Evolutionary conservation across 2,797 vertebrate species (phyloP).

Genomic region (Acanthurus lineatus): DNA sequence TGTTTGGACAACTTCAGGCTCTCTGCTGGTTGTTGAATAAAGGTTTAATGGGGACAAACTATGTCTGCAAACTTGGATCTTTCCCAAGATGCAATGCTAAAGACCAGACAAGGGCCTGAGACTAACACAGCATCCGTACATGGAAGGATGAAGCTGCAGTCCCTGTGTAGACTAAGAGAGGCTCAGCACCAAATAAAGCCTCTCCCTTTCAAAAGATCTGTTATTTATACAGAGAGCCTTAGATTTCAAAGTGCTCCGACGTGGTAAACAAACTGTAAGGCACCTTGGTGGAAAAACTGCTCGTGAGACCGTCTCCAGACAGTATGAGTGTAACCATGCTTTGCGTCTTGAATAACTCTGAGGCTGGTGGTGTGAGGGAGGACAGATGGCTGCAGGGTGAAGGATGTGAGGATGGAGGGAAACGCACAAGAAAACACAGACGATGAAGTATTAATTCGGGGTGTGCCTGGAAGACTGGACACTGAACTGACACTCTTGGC

Average conservation of each 20-base stretch:
- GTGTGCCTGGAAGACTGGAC: constrained; percentile 68
- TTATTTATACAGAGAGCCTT: constrained; percentile 38
- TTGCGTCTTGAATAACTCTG: constrained; percentile 49
- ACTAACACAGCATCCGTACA: constrained; percentile 36
- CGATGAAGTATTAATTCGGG: constrained; percentile 70
- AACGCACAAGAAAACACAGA: constrained; percentile 40
- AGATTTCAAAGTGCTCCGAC: constrained; percentile 24
- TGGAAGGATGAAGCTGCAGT: constrained; percentile 5
- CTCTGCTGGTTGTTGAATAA: constrained; percentile 10
- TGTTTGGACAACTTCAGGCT: constrained; percentile 24
- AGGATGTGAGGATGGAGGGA: constrained; percentile 40
- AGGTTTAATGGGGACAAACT: constrained; percentile 27
- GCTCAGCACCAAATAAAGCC: constrained; percentile 45
- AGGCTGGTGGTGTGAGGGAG: constrained; percentile 28
- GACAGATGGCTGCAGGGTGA: constrained; percentile 41
- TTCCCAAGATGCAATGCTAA: constrained; percentile 29
- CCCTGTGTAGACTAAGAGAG: constrained; percentile 4
- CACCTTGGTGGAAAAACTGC: constrained; percentile 42
- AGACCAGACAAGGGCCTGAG: constrained; percentile 21
- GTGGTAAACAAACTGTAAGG: constrained; percentile 58
- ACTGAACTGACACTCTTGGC: constrained; percentile 69
- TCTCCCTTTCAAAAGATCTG: constrained; percentile 20
- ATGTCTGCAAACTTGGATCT: constrained; percentile 28
- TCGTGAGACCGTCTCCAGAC: constrained; percentile 38
- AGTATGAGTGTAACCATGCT: constrained; percentile 30